Evolutionary conservation across 2,888 invertebrate species (phyloP).

Genomic region (Allygus modestus): DNA sequence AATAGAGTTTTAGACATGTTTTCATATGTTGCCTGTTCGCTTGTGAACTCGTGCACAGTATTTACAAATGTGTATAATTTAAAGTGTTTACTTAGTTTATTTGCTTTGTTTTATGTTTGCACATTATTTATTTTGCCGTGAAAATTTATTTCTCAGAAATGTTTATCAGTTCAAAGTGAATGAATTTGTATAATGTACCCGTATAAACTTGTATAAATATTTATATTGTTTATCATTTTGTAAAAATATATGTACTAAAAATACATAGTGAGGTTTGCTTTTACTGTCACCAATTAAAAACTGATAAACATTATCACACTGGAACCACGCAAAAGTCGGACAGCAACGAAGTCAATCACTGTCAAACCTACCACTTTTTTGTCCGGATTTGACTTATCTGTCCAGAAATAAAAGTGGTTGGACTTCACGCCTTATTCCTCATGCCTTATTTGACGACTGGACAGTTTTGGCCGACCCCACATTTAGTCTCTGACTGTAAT

Average conservation of each 20-base stretch:
- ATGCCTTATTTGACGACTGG: no score
- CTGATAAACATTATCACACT: no score
- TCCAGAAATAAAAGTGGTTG: no score
- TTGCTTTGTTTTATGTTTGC: not conserved
- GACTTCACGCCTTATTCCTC: no score
- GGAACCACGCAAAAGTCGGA: no score
- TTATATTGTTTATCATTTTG: not conserved
- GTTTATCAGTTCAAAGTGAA: not conserved
- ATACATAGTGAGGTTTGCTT: no score
- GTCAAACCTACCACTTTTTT: no score
- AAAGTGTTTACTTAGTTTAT: not conserved
- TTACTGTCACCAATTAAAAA: no score
- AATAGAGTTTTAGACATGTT: conserved; percentile 56
- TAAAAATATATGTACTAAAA: not conserved
- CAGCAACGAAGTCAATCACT: no score
- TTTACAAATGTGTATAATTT: not conserved
- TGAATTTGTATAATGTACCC: not conserved
- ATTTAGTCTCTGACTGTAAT: no score
- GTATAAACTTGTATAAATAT: not conserved
- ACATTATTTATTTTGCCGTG: not conserved
- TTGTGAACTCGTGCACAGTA: not conserved
- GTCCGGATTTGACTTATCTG: no score
- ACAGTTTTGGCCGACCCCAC: no score
- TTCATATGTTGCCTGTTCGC: not conserved
- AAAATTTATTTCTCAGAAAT: not conserved